Percentiles rank a stretch among this genome's conserved stretches.
Conservation (phyloP, 1,140 invertebrate genomes). For the Trinorchestia longiramus region DNA sequence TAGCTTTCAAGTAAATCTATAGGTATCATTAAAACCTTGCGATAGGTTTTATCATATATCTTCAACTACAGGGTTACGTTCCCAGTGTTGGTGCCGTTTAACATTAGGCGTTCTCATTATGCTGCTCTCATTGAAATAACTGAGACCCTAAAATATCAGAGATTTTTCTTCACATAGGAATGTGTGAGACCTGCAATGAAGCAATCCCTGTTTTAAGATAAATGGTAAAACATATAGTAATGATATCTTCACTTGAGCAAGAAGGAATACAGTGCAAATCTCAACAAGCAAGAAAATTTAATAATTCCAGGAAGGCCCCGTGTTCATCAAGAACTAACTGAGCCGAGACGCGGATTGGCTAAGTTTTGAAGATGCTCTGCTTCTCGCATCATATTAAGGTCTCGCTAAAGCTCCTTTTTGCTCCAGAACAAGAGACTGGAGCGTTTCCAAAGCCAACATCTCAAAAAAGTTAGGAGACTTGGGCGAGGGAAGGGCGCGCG, state of each 20-base stretch:
- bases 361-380: slow-evolving; percentile 48
- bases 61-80: background rate
- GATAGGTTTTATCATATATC: no score
- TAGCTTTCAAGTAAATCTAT: background rate
- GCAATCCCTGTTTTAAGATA: background rate
- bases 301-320: background rate
- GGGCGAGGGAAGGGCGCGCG: background rate
- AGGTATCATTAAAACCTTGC: background rate
- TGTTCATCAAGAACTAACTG: background rate
- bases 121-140: no score
- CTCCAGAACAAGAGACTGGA: slow-evolving; percentile 46
- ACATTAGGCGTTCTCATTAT: no score
- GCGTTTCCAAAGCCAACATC: slow-evolving; percentile 52
- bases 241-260: background rate
- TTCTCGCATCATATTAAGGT: slow-evolving; percentile 45
- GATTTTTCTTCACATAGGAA: no score
- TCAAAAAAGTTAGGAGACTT: slow-evolving; percentile 17
- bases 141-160: no score
- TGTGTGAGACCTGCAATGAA: no score
- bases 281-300: background rate
- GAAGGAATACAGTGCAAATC: background rate
- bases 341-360: slow-evolving; percentile 28
- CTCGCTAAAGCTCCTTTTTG: slow-evolving; percentile 28
- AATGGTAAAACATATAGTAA: background rate
- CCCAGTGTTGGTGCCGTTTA: no score